Conservation (phyloP, 1,140 invertebrate species). For the Drosophila oshimai region DNA sequence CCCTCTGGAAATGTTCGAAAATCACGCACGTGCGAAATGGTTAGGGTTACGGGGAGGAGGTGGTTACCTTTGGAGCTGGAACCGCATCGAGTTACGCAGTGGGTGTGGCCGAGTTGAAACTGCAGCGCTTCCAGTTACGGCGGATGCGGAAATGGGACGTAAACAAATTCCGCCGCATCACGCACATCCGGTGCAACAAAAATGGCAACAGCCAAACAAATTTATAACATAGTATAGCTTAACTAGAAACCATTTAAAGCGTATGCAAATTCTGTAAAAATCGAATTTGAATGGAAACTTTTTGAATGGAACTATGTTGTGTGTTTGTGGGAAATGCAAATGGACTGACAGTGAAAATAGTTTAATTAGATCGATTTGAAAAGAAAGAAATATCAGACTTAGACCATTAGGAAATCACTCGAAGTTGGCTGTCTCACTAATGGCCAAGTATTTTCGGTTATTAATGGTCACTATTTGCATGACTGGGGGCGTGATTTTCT, state of each 20-base stretch:
- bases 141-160: conserved; percentile 69
- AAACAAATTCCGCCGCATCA: conserved; percentile 62
- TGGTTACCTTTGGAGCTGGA: background rate
- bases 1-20: conserved; percentile 51
- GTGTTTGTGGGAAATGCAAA: background rate
- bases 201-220: conserved; percentile 2
- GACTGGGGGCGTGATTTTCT: conserved; percentile 7
- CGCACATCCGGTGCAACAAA: conserved; percentile 55
- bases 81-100: conserved; percentile 48
- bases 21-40: conserved; percentile 53
- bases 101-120: conserved; percentile 16
- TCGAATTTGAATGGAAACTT: background rate
- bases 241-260: background rate
- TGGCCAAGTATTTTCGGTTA: conserved; percentile 47
- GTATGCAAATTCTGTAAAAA: too few relatives aligned
- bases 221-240: background rate
- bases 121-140: conserved; percentile 10
- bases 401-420: background rate
- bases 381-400: background rate
- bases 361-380: background rate
- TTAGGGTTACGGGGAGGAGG: background rate
- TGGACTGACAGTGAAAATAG: background rate
- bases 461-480: conserved; percentile 48
- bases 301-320: background rate
- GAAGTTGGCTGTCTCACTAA: conserved; percentile 38